Evolutionary conservation across 2,797 vertebrate genomes (phyloP).

Genomic region (Gallinago solitaria): DNA sequence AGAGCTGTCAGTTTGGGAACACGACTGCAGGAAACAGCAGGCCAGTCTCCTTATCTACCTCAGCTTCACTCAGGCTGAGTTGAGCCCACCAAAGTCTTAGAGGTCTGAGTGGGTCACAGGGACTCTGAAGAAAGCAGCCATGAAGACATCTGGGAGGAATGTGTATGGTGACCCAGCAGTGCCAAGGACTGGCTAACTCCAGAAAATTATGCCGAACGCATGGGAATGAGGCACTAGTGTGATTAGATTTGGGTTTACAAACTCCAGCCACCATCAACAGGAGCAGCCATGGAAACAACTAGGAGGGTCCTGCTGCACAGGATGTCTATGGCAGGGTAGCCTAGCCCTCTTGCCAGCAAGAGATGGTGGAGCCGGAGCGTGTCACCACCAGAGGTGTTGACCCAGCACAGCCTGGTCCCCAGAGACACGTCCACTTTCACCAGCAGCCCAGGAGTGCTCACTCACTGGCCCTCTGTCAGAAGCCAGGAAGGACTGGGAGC

Average conservation of each 20-base stretch:
- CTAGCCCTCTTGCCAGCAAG: not conserved
- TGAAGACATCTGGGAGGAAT: not conserved
- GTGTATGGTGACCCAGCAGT: not conserved
- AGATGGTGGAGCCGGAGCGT: not conserved
- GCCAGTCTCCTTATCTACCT: not conserved
- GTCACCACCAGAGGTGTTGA: not conserved
- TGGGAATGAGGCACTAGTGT: not conserved
- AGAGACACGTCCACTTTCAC: accelerated
- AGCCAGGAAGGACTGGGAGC: accelerated
- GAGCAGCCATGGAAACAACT: not conserved
- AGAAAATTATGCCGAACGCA: not conserved
- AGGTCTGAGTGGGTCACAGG: accelerated
- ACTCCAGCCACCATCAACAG: not conserved
- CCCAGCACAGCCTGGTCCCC: not conserved
- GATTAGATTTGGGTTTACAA: not conserved
- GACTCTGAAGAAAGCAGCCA: not conserved
- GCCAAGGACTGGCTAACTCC: not conserved
- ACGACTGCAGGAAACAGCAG: not conserved
- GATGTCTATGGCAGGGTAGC: not conserved
- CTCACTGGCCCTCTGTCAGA: accelerated
- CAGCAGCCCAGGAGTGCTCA: accelerated
- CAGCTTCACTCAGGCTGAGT: not conserved
- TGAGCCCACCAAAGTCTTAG: not conserved
- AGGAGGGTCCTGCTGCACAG: not conserved
- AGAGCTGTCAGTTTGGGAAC: not conserved